phyloP scores from a whole-genome alignment of 2,888 invertebrate species.

The Idaea biselata region DNA sequence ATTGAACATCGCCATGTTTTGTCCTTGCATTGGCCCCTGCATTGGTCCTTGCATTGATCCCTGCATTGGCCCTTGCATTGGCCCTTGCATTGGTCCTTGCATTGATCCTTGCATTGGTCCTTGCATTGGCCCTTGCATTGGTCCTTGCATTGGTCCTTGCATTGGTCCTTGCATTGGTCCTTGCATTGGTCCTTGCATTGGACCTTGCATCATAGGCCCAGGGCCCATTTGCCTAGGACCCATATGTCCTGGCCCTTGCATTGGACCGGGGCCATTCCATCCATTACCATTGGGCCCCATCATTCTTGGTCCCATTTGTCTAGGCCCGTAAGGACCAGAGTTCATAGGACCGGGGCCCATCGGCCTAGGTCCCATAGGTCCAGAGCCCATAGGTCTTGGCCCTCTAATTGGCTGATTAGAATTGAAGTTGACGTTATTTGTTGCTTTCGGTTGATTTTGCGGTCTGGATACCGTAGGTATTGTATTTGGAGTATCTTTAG shows the following conservation, averaged over 20 bases:
- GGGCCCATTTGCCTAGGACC: conserved; percentile 4
- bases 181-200: conserved; percentile 7
- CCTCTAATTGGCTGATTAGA: conserved; percentile 8
- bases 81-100: conserved; percentile 5
- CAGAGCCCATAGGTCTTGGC: conserved; percentile 1
- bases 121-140: conserved; percentile 13
- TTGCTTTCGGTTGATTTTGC: conserved; percentile 5
- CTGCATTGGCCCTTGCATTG: conserved; percentile 11
- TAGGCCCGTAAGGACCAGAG: conserved; percentile 1
- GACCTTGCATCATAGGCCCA: conserved; percentile 14
- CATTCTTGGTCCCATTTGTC: conserved; percentile 1
- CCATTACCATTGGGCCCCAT: conserved; percentile 1
- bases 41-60: conserved; percentile 12
- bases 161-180: conserved; percentile 4
- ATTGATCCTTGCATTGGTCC: background rate
- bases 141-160: conserved; percentile 10
- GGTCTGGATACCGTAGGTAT: conserved; percentile 3
- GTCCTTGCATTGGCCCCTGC: conserved; percentile 3
- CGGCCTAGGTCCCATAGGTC: background rate
- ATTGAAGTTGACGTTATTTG: background rate
- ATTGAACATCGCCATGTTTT: background rate
- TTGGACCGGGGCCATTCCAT: background rate
- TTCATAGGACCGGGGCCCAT: conserved; percentile 4
- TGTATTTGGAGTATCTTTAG: background rate
- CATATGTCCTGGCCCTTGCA: background rate